Evolutionary conservation across 2,888 invertebrate species (phyloP).

Genomic region (Sthenelais limicola): DNA sequence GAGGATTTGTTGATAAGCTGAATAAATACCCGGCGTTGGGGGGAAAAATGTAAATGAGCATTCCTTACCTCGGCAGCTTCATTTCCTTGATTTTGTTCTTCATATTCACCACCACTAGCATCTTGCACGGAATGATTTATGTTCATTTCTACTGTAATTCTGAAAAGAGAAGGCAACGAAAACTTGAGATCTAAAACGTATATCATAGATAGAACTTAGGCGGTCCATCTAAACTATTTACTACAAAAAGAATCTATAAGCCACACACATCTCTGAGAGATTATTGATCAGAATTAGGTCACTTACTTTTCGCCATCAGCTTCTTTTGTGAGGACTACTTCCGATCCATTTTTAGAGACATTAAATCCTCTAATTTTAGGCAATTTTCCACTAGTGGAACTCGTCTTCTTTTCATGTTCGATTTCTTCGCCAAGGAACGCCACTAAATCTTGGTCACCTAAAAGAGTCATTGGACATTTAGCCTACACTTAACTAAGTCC

Average conservation of each 20-base stretch:
- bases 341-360: constrained; percentile 83
- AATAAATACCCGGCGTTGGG: too few relatives aligned
- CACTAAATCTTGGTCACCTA: constrained; percentile 76
- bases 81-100: constrained; percentile 74
- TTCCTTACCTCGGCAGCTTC: constrained; percentile 40
- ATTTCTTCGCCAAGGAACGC: constrained; percentile 96
- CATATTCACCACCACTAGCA: constrained; percentile 79
- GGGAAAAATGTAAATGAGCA: too few relatives aligned
- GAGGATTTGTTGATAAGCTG: too few relatives aligned
- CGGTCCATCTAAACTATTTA: too few relatives aligned
- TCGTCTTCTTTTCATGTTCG: constrained; percentile 87
- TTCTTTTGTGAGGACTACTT: constrained; percentile 81
- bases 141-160: constrained; percentile 87
- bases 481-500: too few relatives aligned
- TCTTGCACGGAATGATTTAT: constrained; percentile 96
- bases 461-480: too few relatives aligned
- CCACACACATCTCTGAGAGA: not conserved
- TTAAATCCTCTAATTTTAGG: constrained; percentile 86
- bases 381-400: constrained; percentile 80
- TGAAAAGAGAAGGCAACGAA: constrained; percentile 69
- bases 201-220: too few relatives aligned
- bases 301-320: constrained; percentile 77
- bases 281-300: not conserved
- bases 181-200: not conserved
- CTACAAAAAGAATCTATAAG: not conserved